phyloP scores from a whole-genome alignment of 2,113 vertebrate genomes.

The Bambusicola thoracicus region DNA sequence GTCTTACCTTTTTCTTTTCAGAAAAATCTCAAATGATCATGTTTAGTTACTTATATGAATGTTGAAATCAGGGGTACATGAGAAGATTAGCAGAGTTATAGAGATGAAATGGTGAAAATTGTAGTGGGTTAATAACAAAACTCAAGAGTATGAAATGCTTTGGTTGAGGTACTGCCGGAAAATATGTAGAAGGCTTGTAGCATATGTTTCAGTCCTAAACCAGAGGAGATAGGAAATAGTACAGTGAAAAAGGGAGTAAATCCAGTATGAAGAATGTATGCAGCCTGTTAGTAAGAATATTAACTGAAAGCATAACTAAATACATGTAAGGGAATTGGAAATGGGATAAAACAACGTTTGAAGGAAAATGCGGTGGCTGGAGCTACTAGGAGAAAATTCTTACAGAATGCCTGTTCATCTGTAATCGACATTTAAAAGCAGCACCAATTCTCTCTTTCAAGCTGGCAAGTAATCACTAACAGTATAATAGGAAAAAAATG shows the following conservation, averaged over 20 bases:
- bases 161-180: background rate
- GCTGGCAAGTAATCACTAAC: background rate
- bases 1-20: too few relatives aligned
- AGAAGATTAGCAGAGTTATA: background rate
- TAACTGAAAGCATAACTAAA: background rate
- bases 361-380: background rate
- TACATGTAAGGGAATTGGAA: background rate
- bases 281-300: background rate
- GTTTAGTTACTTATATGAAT: background rate
- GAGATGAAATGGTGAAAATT: background rate
- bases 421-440: background rate
- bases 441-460: background rate
- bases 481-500: background rate
- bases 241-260: background rate
- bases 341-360: background rate
- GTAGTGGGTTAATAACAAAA: background rate
- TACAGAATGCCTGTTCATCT: background rate
- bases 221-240: background rate
- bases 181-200: background rate
- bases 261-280: background rate
- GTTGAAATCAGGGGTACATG: background rate
- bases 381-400: background rate
- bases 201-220: background rate
- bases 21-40: background rate
- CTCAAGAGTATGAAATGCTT: background rate